Evolutionary conservation across 2,113 vertebrate genomes (phyloP), one percentile per base, ranked within the genome.

Genomic region (Chaetodon auriga): DNA sequence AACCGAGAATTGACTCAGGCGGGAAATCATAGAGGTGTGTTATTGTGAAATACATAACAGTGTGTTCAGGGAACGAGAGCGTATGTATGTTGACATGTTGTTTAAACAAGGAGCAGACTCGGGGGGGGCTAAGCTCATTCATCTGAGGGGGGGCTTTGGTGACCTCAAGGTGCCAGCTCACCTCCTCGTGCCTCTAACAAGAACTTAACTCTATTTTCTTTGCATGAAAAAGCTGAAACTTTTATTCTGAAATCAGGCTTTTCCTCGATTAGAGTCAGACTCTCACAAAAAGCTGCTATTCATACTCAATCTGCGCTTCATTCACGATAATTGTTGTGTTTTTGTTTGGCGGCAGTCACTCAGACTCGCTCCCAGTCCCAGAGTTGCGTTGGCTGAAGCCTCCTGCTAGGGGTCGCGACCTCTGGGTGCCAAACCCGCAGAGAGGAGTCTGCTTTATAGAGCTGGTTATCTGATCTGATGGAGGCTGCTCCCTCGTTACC

Each of bases 401-500:
- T 87, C 92, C 93, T 73, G 80, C 90, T 68, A 60, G 83, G 94
- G 94, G 95, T 96, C 91, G 76, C 35, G 94, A 93, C 95, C 94
- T 91, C 82, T 73, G 89, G 92, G 94, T 95, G 96, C 90, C 93
- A 92, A 93, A 92, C 94, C 94, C 90, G 74, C 90, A 83, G 93
- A 92, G 92, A 92, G 88, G 91, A 90, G 90, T 73, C 91, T 80
- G 85, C 91, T 90, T 87, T 89, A 80, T 89, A 80, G 90, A 93
- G 93, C 89, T 75, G 89, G 92, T 94, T 93, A 95, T 94, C 91
- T 91, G 92, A 94, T 95, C 91, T 94, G 90, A 95, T 92, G 69
- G 90, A 93, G 87, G 79, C 83, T 55, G 87, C 87, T 91, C 92
- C 91, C 94, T 95, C 90, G 92, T 96, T 96, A 95, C 94, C 63